These are phyloP conservation scores for Corbicula japonica DNA, from an alignment of 2,888 invertebrate genomes.

Conservation along the genomic window DNA sequence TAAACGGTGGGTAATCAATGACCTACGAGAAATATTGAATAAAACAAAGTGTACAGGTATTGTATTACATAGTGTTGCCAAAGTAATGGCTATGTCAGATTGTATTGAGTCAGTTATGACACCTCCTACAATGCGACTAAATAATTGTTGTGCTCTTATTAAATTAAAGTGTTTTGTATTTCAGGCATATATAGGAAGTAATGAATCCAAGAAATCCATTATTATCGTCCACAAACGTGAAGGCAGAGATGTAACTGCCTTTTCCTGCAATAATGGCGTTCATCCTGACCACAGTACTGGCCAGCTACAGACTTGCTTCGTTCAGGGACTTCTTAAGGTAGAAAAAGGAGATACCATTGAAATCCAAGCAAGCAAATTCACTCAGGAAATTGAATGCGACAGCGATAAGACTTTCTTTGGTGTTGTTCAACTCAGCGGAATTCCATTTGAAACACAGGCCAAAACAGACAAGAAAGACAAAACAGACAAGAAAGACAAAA, in stretches of 20 bases:
- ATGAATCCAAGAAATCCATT: conserved; percentile 12
- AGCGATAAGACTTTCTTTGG: conserved; percentile 39
- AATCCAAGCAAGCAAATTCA: conserved; percentile 7
- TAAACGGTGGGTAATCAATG: too few relatives aligned
- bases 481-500: too few relatives aligned
- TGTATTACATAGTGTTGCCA: too few relatives aligned
- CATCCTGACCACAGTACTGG: neutral
- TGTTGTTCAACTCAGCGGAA: conserved; percentile 31
- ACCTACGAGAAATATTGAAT: too few relatives aligned
- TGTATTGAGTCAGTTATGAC: too few relatives aligned
- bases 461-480: too few relatives aligned
- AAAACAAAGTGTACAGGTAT: too few relatives aligned
- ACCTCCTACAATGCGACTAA: too few relatives aligned
- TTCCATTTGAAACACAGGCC: neutral
- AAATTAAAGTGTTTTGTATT: neutral
- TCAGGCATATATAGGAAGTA: conserved; percentile 25
- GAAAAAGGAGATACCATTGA: conserved; percentile 28
- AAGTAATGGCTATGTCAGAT: too few relatives aligned
- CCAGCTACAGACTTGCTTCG: conserved; percentile 29
- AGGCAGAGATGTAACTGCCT: neutral
- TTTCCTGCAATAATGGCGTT: conserved; percentile 17
- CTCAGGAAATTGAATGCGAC: conserved; percentile 2
- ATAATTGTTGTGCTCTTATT: too few relatives aligned
- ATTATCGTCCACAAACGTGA: conserved; percentile 16
- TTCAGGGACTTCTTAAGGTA: conserved; percentile 37